Evolutionary conservation across 2,888 invertebrate genomes (phyloP), one percentile per base, ranked within the genome.

Genomic region (Ethmia dodecea): DNA sequence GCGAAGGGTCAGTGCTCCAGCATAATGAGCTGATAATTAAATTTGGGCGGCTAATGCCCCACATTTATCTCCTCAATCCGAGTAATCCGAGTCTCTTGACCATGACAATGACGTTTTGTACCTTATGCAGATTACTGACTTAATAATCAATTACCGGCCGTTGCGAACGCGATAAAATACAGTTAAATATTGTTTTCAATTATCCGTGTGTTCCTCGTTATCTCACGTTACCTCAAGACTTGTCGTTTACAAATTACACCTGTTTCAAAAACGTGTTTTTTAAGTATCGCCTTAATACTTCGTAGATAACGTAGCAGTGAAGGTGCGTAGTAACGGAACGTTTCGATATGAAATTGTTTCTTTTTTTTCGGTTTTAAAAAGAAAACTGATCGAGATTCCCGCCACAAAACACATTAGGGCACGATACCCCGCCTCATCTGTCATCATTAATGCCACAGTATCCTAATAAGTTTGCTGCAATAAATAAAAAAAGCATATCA

Each of bases 391-490:
- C 57, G 55, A 51, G 59, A 59, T 55, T 52, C 57, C 64, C 64
- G 64, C 61, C 62, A 66, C 59, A 60, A 60, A 68, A 64, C 68
- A 66, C 71, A 77, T 77, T 79, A 79, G 68, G 60, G 60, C 57
- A 51, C 59, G 66, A 69, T 67, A 70, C 63, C 55, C 61, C 61
- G 68, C 67, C 70, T 73, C 81, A 81, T 86, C 78, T 84, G 83
- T 86, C 84, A 86, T 86, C 84, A 84, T 86, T 84, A 86, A 79
- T 75, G 84, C 80, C 77, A 74, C 61, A 57, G 73, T 56, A 73
- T 79, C 80, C 84, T 84, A 83, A 84, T 86, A 86, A 84, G 81
- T 79, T 80, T 65, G 70, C 66, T 70, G 71, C 70, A 79, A 83
- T 78, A 84, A 79, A 79, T 76, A 77, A 64, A 73, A 57, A 57